Evolutionary conservation across 1,140 invertebrate species (phyloP), one percentile per base, ranked within the genome.

Genomic region (Coenobita brevimanus): DNA sequence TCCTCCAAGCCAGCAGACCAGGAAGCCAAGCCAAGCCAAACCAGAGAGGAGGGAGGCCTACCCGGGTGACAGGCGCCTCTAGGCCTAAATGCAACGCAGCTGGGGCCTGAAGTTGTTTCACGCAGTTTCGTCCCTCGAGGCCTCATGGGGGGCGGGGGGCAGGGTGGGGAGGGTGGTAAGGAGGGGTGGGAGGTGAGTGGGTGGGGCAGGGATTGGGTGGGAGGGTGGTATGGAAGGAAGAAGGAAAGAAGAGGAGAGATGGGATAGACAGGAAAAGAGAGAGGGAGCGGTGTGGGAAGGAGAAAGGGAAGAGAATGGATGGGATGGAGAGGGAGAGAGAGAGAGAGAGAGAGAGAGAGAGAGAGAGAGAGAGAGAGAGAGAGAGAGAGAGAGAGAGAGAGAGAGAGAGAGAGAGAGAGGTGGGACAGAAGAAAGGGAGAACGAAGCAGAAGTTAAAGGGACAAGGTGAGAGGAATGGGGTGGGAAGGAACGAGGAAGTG

Each of bases 351-450:
- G 54, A 64, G 60, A 64, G 60, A 64, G 80, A 67, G 62, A 69
- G 62, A 67, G 62, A 67, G 60, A 67, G 57, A 82, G 62, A 82
- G 62, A 82, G 57, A 82, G 27, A 82, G 50, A 62, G 79, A 54
- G 79, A 81, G 79, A 78, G 75, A 78, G 75, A 78, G 75, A 78
- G 75, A 78, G 75, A 78, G 75, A 78, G 75, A 78, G 75, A 78
- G 75, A 78, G 75, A 78, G 75, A 78, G 75, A 78, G 75, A 78
- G 75, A 78, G 75, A 78, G 75, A 78, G 75, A 78, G 75, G 54
- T n/a, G 60, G 21, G 60, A 27, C 3, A 62, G 60, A 21, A 21
- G 60, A 62, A 27, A 21, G 27, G 60, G 60, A 62, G 60, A 27
- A 62, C 21, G 60, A 62, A 21, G 21, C 21, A 6, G 21, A 27